phyloP scores from a whole-genome alignment of 2,113 vertebrate genomes.

The Tupaia tana region DNA sequence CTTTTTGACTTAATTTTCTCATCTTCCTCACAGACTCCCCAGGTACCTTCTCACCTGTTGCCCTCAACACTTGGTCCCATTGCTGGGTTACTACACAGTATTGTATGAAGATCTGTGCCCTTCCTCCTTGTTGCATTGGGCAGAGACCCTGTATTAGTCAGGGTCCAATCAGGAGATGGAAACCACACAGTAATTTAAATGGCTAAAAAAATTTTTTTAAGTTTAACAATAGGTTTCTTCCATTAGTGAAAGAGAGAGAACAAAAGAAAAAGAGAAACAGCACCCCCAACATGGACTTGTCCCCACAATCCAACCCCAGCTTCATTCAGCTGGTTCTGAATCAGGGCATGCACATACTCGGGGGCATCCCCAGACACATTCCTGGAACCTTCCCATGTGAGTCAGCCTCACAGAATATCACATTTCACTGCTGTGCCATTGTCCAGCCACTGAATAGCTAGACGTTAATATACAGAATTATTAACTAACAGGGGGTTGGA shows the following conservation, averaged over 20 bases:
- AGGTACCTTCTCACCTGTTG: background rate
- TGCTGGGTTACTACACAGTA: background rate
- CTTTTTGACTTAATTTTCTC: background rate
- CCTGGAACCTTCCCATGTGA: no score
- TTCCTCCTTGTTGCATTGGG: background rate
- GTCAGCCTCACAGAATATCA: no score
- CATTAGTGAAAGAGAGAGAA: no score
- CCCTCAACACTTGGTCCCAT: background rate
- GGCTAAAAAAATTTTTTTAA: background rate
- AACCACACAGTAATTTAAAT: background rate
- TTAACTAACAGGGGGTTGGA: background rate
- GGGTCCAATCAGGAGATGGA: background rate
- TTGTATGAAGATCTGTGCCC: background rate
- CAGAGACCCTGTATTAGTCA: background rate
- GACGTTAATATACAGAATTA: background rate
- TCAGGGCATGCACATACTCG: no score
- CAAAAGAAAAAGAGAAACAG: no score
- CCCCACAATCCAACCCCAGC: no score
- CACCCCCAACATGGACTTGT: no score
- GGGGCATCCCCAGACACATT: no score
- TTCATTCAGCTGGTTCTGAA: no score
- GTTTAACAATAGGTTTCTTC: no score
- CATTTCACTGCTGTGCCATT: no score
- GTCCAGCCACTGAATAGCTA: background rate
- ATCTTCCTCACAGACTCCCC: background rate